Evolutionary conservation across 2,797 vertebrate genomes (phyloP), one percentile per base, ranked within the genome.

Genomic region (Sphaeramia orbicularis): DNA sequence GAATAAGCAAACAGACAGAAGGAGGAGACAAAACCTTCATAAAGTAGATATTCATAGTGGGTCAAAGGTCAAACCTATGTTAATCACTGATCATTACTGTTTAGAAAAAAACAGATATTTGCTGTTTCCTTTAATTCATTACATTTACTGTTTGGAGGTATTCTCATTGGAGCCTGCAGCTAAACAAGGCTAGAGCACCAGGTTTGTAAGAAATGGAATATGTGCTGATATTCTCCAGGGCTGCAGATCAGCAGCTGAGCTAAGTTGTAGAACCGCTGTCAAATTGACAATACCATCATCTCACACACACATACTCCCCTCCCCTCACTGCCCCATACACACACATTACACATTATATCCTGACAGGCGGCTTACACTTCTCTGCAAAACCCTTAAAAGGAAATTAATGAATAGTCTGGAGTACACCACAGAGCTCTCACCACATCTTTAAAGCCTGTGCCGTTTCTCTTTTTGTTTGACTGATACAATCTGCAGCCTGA

Each of bases 381-480:
- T 76, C 76, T 58, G 77, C 59, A 72, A 85, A 79, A 77, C n/a
- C 71, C 66, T 81, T 84, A 63, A 71, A 67, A 81, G 50, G 54
- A 84, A 79, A 71, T 65, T 59, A 85, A 74, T 74, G 61, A 85
- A 77, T 53, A 51, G 58, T 79, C 49, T 74, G 53, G 40, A 80
- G 74, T 24, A 13, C 38, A 57, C 4, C 67, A 63, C 59, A 27
- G 38, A 77, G 65, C 65, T 61, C 51, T 74, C 58, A 42, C 35
- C 55, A 44, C 37, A 47, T 58, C 69, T 72, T 37, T 37, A 43
- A 42, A 67, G 71, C 71, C 72, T 61, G 48, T 18, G 60, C 47
- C n/a, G 19, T 24, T 51, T 35, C 45, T 16, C 77, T 81, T 74
- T 79, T 69, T 76, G 76, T 40, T 15, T 74, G 65, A 83, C 56